These are phyloP conservation scores for Leguminivora glycinivorella DNA, from an alignment of 1,140 invertebrate species.

Conservation along the genomic window DNA sequence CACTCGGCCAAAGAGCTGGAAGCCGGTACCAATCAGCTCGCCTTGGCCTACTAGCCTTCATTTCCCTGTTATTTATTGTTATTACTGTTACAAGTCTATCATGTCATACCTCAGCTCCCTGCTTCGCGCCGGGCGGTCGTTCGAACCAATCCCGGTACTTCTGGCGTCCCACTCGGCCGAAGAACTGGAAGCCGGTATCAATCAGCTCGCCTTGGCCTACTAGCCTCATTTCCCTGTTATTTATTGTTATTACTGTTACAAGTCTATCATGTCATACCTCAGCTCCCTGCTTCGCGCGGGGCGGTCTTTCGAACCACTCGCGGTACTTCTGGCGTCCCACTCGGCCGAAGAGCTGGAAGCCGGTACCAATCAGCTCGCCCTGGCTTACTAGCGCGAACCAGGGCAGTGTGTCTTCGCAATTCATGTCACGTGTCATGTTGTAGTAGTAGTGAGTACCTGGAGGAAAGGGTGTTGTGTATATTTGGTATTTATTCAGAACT, in stretches of 20 bases:
- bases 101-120: slow-evolving; percentile 33
- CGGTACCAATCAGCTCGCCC: slow-evolving; percentile 61
- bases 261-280: slow-evolving; percentile 29
- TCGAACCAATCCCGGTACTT: slow-evolving; percentile 65
- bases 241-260: neutral
- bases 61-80: neutral
- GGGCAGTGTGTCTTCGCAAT: slow-evolving; percentile 64
- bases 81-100: neutral
- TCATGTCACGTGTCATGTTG: slow-evolving; percentile 62
- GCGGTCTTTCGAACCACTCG: slow-evolving; percentile 65
- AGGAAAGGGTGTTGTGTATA: neutral
- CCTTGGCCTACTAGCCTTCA: slow-evolving; percentile 37
- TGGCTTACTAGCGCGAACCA: slow-evolving; percentile 66
- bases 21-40: slow-evolving; percentile 36
- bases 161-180: slow-evolving; percentile 50
- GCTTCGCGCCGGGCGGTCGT: slow-evolving; percentile 33
- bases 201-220: slow-evolving; percentile 47
- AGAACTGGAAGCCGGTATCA: slow-evolving; percentile 50
- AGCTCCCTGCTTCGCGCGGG: slow-evolving; percentile 28
- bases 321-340: slow-evolving; percentile 42
- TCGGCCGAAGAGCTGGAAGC: slow-evolving; percentile 65
- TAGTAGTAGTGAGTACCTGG: slow-evolving; percentile 74
- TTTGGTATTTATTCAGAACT: neutral
- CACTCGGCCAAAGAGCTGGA: slow-evolving; percentile 62
- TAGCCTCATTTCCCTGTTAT: neutral